A percentile compares a stretch with the other conserved stretches of the same genome.
These are phyloP conservation scores for Oxygymnocypris stewartii DNA, from an alignment of 2,113 vertebrate species.

Conservation along the genomic window DNA sequence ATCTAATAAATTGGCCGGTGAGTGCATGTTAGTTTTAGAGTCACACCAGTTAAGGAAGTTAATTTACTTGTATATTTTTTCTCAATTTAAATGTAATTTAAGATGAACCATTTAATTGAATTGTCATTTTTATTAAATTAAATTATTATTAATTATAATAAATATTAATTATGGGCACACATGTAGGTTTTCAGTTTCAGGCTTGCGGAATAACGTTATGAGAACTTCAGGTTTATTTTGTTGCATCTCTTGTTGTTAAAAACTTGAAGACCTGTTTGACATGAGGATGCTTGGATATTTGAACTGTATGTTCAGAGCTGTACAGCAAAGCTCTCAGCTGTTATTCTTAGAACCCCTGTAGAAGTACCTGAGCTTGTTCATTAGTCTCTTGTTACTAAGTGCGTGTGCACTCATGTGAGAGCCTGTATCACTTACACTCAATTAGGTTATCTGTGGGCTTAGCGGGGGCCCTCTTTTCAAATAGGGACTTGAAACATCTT, in stretches of 20 bases:
- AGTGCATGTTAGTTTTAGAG: background rate
- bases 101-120: background rate
- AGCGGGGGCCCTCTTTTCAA: background rate
- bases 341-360: background rate
- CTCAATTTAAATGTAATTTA: too few relatives aligned
- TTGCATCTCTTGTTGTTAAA: background rate
- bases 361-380: slow-evolving; percentile 4
- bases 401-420: slow-evolving; percentile 6
- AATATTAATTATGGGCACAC: background rate
- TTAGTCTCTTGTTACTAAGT: slow-evolving; percentile 29
- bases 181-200: background rate
- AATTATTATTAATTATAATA: too few relatives aligned
- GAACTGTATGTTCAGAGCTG: background rate
- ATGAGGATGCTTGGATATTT: background rate
- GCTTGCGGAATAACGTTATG: background rate
- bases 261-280: background rate
- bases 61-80: background rate
- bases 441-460: slow-evolving; percentile 26
- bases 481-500: slow-evolving; percentile 24
- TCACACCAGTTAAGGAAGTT: background rate
- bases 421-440: slow-evolving; percentile 27
- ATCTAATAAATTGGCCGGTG: too few relatives aligned
- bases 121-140: background rate
- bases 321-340: slow-evolving; percentile 13
- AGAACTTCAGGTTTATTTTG: background rate